A percentile compares a stretch with the other conserved stretches of the same genome.
phyloP scores from a whole-genome alignment of 2,113 vertebrate species.

The Paraplagusia blochii region DNA sequence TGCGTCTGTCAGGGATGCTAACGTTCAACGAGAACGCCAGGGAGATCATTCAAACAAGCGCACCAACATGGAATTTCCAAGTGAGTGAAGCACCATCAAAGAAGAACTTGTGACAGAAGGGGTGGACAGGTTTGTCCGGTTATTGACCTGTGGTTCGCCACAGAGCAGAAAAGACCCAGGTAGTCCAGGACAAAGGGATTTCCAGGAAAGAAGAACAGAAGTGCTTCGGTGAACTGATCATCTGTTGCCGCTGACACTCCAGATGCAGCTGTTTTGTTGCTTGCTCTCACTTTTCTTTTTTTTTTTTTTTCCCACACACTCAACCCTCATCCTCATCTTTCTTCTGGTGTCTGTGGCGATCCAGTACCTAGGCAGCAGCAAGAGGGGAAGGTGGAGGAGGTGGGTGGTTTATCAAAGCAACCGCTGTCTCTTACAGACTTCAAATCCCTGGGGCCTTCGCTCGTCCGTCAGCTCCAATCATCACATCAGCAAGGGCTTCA shows the following conservation, averaged over 20 bases:
- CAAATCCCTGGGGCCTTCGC: slow-evolving; percentile 66
- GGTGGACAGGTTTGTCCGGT: too few relatives aligned
- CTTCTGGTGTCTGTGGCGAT: slow-evolving; percentile 74
- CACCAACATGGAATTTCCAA: too few relatives aligned
- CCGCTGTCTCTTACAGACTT: slow-evolving; percentile 76
- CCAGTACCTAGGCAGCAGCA: slow-evolving; percentile 55
- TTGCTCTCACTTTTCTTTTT: slow-evolving; percentile 42
- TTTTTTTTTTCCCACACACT: slow-evolving; percentile 5
- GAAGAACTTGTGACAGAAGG: too few relatives aligned
- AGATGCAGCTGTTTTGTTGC: slow-evolving; percentile 59
- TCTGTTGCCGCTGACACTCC: slow-evolving; percentile 69
- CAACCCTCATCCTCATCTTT: slow-evolving; percentile 39
- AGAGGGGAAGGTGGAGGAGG: too few relatives aligned
- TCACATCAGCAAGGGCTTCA: slow-evolving; percentile 67
- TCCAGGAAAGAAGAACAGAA: too few relatives aligned
- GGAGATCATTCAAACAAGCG: too few relatives aligned
- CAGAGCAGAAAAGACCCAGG: too few relatives aligned
- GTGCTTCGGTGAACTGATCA: slow-evolving; percentile 1
- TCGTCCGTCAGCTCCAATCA: slow-evolving; percentile 78
- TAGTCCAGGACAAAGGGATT: too few relatives aligned
- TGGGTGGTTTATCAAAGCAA: slow-evolving; percentile 72
- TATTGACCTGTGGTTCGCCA: too few relatives aligned
- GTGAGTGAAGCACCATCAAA: too few relatives aligned
- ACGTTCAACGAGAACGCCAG: too few relatives aligned
- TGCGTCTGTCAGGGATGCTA: too few relatives aligned